phyloP scores from a whole-genome alignment of 2,888 invertebrate species.

The Agrotis segetum region DNA sequence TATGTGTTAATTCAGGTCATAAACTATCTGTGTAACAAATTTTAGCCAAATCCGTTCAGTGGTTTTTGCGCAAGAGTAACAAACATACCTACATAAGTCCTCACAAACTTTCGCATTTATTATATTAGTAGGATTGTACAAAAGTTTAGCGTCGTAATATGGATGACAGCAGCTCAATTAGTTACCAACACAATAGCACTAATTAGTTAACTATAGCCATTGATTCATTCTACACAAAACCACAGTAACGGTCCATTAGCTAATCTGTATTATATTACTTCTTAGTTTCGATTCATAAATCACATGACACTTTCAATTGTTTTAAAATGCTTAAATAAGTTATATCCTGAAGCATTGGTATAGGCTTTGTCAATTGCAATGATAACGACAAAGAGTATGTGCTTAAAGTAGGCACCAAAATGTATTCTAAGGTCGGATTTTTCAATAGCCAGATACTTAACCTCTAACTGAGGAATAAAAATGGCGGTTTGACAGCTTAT shows the following conservation, averaged over 20 bases:
- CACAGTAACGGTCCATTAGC: slow-evolving; percentile 20
- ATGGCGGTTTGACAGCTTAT: too few relatives aligned
- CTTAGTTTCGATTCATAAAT: background rate
- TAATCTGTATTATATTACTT: background rate
- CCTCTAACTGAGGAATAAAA: too few relatives aligned
- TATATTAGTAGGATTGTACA: too few relatives aligned
- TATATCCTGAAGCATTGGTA: background rate
- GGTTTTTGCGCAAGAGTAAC: too few relatives aligned
- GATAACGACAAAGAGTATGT: background rate
- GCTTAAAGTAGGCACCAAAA: too few relatives aligned
- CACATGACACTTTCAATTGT: background rate
- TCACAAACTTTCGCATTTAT: too few relatives aligned
- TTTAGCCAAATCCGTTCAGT: too few relatives aligned
- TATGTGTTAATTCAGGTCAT: too few relatives aligned
- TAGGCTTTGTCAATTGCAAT: background rate
- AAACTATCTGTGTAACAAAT: too few relatives aligned
- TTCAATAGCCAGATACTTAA: too few relatives aligned
- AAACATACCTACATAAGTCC: too few relatives aligned
- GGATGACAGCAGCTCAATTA: slow-evolving; percentile 39
- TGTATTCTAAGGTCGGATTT: too few relatives aligned
- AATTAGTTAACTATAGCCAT: slow-evolving; percentile 37
- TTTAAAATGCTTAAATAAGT: background rate
- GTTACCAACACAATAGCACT: slow-evolving; percentile 34
- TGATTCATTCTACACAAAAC: slow-evolving; percentile 24
- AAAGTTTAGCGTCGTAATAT: slow-evolving; percentile 35